phyloP scores from a whole-genome alignment of 1,140 invertebrate species.

The Lepidotrigona ventralis region DNA sequence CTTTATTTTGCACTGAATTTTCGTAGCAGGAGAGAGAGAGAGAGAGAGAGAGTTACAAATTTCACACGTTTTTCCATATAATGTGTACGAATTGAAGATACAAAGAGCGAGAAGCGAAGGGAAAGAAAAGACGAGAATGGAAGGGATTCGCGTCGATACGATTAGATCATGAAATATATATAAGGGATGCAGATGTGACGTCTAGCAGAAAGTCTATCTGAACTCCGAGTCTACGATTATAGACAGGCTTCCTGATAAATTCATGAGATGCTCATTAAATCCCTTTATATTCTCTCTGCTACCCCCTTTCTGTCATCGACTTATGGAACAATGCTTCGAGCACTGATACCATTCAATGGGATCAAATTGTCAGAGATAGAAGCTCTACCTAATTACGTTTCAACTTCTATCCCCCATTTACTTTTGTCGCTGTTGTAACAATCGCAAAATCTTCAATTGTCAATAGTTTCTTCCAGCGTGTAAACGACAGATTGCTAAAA shows the following conservation, averaged over 20 bases:
- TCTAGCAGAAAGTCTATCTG: background rate
- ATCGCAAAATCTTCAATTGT: background rate
- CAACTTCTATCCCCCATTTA: background rate
- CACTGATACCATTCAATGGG: background rate
- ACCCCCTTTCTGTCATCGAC: background rate
- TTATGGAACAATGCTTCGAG: background rate
- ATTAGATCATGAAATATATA: conserved; percentile 20
- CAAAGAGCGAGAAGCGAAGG: background rate
- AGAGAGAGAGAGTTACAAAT: too few species aligned
- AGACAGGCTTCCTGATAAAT: conserved; percentile 11
- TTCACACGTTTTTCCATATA: too few species aligned
- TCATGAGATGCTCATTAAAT: conserved; percentile 15
- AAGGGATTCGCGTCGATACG: background rate
- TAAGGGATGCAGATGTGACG: background rate
- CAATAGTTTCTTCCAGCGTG: too few species aligned
- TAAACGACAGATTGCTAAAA: too few species aligned
- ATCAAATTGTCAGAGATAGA: background rate
- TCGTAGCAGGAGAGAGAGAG: too few species aligned
- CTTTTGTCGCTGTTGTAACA: background rate
- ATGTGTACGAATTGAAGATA: too few species aligned
- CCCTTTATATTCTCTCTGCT: conserved; percentile 6
- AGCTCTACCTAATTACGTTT: background rate
- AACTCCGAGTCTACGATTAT: background rate
- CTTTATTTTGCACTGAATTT: too few species aligned
- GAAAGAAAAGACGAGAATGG: background rate